Evolutionary conservation across 2,888 invertebrate genomes (phyloP).

Genomic region (Arge pagana): DNA sequence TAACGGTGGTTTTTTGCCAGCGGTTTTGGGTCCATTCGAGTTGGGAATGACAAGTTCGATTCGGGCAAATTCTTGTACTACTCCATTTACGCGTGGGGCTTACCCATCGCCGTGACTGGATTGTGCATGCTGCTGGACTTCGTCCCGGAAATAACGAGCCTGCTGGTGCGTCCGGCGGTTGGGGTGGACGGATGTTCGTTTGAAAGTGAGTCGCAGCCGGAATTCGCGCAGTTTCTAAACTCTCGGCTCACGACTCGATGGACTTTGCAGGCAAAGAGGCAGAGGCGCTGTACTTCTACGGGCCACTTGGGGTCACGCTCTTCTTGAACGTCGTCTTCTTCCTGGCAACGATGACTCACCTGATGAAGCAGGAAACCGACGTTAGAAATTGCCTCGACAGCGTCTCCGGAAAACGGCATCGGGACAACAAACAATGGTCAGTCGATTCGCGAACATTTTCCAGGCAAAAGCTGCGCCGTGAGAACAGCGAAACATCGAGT

Average conservation of each 20-base stretch:
- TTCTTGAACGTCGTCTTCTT: conserved; percentile 70
- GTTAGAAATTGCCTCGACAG: conserved; percentile 67
- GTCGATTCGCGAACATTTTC: no score
- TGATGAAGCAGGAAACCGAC: conserved; percentile 69
- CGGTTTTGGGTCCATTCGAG: background rate
- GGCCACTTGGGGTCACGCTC: conserved; percentile 69
- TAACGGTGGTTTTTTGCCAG: no score
- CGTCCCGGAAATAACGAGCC: background rate
- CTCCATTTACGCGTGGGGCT: conserved; percentile 15
- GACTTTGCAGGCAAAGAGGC: conserved; percentile 64
- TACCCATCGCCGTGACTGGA: background rate
- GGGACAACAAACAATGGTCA: conserved; percentile 66
- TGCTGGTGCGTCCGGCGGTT: background rate
- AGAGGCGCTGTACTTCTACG: conserved; percentile 72
- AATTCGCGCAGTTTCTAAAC: no score
- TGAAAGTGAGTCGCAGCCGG: conserved; percentile 8
- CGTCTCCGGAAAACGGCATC: conserved; percentile 69
- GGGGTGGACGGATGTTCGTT: conserved; percentile 5
- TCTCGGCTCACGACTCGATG: no score
- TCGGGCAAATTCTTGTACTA: conserved; percentile 8
- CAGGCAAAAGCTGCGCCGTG: background rate
- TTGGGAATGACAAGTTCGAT: background rate
- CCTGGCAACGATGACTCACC: conserved; percentile 70
- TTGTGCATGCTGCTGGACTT: conserved; percentile 14
- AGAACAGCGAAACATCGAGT: no score